Evolutionary conservation across 37 sponge, comb jelly and placozoan species (phyloP), one percentile per base, ranked within the genome.

Genomic region (Trichoplax adhaerens): DNA sequence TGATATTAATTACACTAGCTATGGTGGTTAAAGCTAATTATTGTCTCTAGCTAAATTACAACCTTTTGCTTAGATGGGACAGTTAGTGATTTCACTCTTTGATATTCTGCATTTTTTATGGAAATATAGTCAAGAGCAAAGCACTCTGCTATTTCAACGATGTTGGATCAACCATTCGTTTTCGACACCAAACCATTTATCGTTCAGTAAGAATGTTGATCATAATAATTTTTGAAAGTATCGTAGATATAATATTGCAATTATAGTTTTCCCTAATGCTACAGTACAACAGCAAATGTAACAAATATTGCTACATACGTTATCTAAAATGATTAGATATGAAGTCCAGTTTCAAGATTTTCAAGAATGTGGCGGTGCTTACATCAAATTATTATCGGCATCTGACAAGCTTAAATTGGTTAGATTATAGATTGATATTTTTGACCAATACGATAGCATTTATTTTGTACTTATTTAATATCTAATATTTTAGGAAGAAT

Each of bases 301-400:
- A 29, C 29, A 29, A 29, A 29, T 29, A 29, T 29, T 29, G 29
- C 29, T 29, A 29, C 29, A 29, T 29, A 29, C 29, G 29, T 29
- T 29, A 29, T 29, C 29, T 29, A 29, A 29, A 29, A 29, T 48
- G 2, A 53, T 2, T 53, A 89, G 91, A 70, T 94, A 97, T 70
- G 99, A 97, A 71, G 83, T 92, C 8, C 91, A 97, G 76, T 92
- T 93, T 65, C 99, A 97, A 58, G 79, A 86, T 1, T 83, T 83
- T 0, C 70, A 88, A 62, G 76, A 72, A 3, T 97, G 99, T 78
- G 99, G 99, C 53, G 99, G 99, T 5, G 91, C 94, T 54, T 97
- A 97, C 77, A 72, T 97, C 58, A 97, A 97, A 62, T 78, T 97
- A 56, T 71, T 93, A 48, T 78, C 91, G 60, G 72, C 76, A 2